phyloP scores from a whole-genome alignment of 2,888 invertebrate genomes.

The Drosophila pseudotalamancana region DNA sequence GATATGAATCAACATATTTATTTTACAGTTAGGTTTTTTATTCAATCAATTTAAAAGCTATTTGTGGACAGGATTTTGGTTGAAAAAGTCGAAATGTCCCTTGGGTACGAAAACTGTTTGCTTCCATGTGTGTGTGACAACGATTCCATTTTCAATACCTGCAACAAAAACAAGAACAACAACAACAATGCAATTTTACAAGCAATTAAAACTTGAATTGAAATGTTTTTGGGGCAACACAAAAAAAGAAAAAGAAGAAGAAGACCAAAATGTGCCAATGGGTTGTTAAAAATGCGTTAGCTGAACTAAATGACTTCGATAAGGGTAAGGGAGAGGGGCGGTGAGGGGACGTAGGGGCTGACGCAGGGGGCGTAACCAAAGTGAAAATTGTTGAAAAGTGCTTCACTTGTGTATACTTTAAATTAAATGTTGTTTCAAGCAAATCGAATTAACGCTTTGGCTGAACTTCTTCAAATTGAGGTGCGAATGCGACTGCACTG shows the following conservation, averaged over 20 bases:
- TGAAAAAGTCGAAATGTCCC: constrained; percentile 5
- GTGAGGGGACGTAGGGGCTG: fast-evolving
- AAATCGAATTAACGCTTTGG: constrained; percentile 1
- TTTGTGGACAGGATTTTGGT: neutral
- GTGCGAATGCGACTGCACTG: neutral
- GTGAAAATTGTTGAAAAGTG: neutral
- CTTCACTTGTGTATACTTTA: neutral
- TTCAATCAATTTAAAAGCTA: neutral
- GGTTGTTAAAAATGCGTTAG: constrained; percentile 54
- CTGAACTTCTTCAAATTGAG: neutral
- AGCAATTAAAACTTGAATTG: constrained; percentile 75
- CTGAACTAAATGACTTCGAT: constrained; percentile 25
- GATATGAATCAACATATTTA: neutral
- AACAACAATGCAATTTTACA: constrained; percentile 56
- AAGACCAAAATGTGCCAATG: constrained; percentile 25
- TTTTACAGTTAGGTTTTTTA: neutral
- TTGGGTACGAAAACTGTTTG: neutral
- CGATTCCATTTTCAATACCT: neutral
- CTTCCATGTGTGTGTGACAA: neutral
- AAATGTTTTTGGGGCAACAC: constrained; percentile 59
- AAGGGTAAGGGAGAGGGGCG: neutral
- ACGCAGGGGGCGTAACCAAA: neutral
- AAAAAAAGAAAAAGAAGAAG: constrained; percentile 1
- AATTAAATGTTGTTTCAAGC: neutral
- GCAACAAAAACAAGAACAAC: constrained; percentile 1